Evolutionary conservation across 2,113 vertebrate genomes (phyloP).

Genomic region (Aphelocoma coerulescens): DNA sequence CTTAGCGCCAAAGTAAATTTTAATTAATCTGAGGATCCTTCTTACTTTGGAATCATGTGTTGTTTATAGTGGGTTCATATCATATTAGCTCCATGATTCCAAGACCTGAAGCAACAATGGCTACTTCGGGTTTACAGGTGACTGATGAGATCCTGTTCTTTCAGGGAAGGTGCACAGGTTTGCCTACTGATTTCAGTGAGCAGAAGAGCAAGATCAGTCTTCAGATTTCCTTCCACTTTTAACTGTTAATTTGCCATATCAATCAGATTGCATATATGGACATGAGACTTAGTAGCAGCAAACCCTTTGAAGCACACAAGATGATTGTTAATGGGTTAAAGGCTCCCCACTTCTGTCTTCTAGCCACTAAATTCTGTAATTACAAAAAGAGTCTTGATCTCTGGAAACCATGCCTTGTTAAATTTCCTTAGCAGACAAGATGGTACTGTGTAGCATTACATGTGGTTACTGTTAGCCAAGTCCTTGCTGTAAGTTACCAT

Average conservation of each 20-base stretch:
- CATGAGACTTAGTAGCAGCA: not conserved
- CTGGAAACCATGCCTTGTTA: conserved; percentile 67
- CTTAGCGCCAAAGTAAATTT: not conserved
- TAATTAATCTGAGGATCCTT: not conserved
- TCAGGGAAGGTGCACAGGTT: not conserved
- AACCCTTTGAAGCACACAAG: conserved; percentile 22
- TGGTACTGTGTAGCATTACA: conserved; percentile 51
- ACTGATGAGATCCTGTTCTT: not conserved
- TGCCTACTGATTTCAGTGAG: not conserved
- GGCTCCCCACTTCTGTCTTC: not conserved
- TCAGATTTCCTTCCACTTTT: not conserved
- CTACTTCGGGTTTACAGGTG: not conserved
- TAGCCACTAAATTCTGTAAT: conserved; percentile 47
- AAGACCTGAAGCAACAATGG: not conserved
- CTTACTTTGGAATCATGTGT: not conserved
- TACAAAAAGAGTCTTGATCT: conserved; percentile 66
- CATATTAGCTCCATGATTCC: not conserved
- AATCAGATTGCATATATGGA: not conserved
- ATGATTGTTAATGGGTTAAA: not conserved
- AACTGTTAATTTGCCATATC: not conserved
- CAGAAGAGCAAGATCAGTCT: not conserved
- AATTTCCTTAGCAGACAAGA: conserved; percentile 70
- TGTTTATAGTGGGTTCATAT: not conserved
- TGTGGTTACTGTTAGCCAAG: conserved; percentile 77
- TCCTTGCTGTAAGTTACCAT: conserved; percentile 73